Evolutionary conservation across 2,888 invertebrate species (phyloP), one percentile per base, ranked within the genome.

Genomic region (Carpatolechia fugitivella): DNA sequence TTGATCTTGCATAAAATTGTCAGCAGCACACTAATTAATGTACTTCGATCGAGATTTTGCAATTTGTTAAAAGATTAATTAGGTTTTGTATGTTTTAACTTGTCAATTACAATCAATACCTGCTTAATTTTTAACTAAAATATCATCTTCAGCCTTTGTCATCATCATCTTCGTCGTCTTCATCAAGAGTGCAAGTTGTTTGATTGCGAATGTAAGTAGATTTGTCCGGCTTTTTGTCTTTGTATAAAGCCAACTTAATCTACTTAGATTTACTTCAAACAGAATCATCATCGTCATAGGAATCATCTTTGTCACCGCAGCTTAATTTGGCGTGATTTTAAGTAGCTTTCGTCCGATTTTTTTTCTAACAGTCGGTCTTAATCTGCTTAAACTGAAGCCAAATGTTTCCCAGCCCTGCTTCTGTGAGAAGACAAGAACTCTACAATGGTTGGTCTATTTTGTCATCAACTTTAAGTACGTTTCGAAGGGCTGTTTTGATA

Each of bases 381-480:
- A 49, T 44, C 50, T 54, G 31, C 52, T 59, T 57, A 16, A 29
- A 44, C 33, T 46, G 47, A 31, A 30, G 33, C 52, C 47, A 16
- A 46, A 48, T 8, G 18, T 40, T n/a, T 8, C 2, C 16, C 16
- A 8, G 3, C 18, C 4, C 16, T 24, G 6, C 24, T 24, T 24
- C 6, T 24, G 3, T n/a, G n/a, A n/a, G n/a, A n/a, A n/a, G n/a
- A 24, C 3, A 24, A 24, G 24, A 3, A 24, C 24, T 24, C 24
- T 24, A 6, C 6, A 6, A 6, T 24, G 24, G 24, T 24, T 24
- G 24, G 24, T 24, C 6, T 3, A 24, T 24, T 24, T 3, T 24
- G 55, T 52, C 58, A 62, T 66, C 69, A 66, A 64, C 64, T 69
- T 76, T 76, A 78, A 79, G 78, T 80, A 78, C 77, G 70, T 68